Evolutionary conservation across 2,888 invertebrate species (phyloP).

Genomic region (Lasioglossum figueresi): DNA sequence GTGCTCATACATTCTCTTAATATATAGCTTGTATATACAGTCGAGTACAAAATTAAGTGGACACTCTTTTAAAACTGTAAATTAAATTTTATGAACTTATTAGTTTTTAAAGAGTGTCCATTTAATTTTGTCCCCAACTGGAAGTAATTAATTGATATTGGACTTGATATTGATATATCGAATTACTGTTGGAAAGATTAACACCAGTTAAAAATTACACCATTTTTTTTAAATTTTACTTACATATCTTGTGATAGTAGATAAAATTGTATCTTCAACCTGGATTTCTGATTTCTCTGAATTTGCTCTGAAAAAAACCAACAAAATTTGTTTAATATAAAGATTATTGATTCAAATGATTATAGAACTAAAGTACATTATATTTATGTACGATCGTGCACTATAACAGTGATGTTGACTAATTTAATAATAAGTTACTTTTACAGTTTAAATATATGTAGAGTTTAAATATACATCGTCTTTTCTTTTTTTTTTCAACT

Average conservation of each 20-base stretch:
- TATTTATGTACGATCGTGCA: background rate
- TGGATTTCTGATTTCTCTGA: conserved; percentile 51
- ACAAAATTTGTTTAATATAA: conserved; percentile 9
- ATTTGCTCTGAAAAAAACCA: conserved; percentile 57
- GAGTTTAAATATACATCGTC: background rate
- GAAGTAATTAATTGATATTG: background rate
- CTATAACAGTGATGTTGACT: background rate
- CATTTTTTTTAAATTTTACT: conserved; percentile 11
- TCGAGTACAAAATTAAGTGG: background rate
- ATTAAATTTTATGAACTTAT: background rate
- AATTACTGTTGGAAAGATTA: background rate
- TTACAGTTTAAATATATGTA: background rate
- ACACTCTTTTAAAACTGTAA: background rate
- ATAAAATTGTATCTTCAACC: conserved; percentile 36
- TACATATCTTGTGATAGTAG: conserved; percentile 5
- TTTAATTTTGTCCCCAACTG: background rate
- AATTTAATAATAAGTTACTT: background rate
- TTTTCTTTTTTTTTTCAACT: background rate
- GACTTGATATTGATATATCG: background rate
- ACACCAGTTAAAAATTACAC: background rate
- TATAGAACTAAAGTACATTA: background rate
- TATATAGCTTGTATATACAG: background rate
- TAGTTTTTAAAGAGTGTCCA: background rate
- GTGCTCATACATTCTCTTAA: background rate
- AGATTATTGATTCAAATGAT: background rate